A percentile compares a stretch with the other conserved stretches of the same genome.
Conservation (phyloP, 2,797 vertebrate species). For the Delichon dasypus region DNA sequence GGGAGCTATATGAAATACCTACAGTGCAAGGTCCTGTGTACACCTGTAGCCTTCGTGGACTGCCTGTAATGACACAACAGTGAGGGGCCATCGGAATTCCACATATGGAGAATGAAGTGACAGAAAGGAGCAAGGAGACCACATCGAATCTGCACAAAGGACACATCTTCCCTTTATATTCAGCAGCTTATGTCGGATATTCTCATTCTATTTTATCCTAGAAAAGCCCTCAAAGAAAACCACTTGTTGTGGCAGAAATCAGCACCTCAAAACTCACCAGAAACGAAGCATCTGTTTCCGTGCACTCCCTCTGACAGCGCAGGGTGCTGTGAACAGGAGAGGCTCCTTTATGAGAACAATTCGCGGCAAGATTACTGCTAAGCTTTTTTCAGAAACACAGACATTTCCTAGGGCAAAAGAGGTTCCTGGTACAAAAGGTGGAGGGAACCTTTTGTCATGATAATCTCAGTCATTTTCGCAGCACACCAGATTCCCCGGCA, state of each 20-base stretch:
- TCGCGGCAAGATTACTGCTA: neutral
- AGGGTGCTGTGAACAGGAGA: neutral
- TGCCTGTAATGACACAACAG: neutral
- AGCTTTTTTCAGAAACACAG: conserved; percentile 17
- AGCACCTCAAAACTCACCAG: neutral
- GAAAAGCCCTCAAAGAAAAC: neutral
- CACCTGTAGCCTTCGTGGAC: neutral
- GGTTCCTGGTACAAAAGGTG: conserved; percentile 19
- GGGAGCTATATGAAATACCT: neutral
- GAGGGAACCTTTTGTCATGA: conserved; percentile 20
- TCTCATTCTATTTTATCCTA: neutral
- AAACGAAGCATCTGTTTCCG: neutral
- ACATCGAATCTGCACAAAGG: neutral
- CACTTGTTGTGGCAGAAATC: neutral
- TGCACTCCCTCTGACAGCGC: neutral
- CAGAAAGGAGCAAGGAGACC: neutral
- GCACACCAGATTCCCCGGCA: neutral
- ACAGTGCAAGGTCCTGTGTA: rapidly evolving
- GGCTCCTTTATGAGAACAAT: neutral
- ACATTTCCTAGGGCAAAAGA: conserved; percentile 32
- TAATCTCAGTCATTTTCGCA: neutral
- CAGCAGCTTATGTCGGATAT: neutral
- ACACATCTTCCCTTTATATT: neutral
- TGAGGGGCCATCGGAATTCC: neutral
- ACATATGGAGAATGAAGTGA: rapidly evolving